A percentile compares a stretch with the other conserved stretches of the same genome.
phyloP scores from a whole-genome alignment of 2,113 vertebrate genomes.

The Notarius quadriscutis region DNA sequence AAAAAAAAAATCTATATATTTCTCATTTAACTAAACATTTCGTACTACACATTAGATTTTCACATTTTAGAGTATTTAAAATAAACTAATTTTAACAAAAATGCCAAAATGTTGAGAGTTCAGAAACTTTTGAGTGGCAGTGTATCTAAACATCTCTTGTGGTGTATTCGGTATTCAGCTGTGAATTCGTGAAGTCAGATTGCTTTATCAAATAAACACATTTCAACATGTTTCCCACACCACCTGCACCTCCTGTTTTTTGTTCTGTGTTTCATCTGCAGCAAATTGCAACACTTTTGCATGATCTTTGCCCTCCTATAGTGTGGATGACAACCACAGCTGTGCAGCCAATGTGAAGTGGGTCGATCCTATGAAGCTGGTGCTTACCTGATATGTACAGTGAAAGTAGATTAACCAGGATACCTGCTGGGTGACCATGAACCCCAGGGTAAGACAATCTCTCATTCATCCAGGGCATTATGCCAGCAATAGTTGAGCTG shows the following conservation, averaged over 20 bases:
- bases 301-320: constrained; percentile 33
- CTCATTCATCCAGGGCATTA: constrained; percentile 19
- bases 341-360: constrained; percentile 36
- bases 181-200: constrained; percentile 6
- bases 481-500: constrained; percentile 12
- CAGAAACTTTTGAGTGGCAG: not conserved
- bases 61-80: not conserved
- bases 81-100: not conserved
- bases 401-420: constrained; percentile 38
- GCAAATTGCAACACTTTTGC: constrained; percentile 49
- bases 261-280: constrained; percentile 50
- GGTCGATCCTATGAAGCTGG: not conserved
- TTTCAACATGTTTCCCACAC: constrained; percentile 23
- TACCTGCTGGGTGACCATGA: constrained; percentile 29
- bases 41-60: not conserved
- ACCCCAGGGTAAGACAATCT: constrained; percentile 26
- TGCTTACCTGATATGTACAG: constrained; percentile 42
- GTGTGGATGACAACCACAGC: constrained; percentile 44
- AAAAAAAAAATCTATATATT: not conserved
- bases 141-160: not conserved
- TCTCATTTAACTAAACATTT: not conserved
- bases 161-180: constrained; percentile 9
- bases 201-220: constrained; percentile 15
- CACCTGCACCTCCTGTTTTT: constrained; percentile 45
- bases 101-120: not conserved